These are phyloP conservation scores for Eremobia ochroleuca DNA, from an alignment of 2,888 invertebrate species.

Conservation along the genomic window DNA sequence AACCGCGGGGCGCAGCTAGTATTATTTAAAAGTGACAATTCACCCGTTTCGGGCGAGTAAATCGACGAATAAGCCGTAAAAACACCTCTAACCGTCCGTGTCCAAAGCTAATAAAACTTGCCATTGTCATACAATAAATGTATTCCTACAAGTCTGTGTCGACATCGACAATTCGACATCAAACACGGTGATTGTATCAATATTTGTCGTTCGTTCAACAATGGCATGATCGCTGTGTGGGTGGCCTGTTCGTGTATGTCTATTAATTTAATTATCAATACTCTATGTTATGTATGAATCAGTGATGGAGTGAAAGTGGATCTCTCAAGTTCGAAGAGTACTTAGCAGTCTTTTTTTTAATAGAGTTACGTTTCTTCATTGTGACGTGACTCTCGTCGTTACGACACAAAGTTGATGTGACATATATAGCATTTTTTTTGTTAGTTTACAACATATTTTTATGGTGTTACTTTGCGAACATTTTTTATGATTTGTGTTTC, in stretches of 20 bases:
- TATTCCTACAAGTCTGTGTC: slow-evolving; percentile 41
- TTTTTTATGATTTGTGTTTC: not conserved
- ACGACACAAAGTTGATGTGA: not conserved
- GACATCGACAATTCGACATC: slow-evolving; percentile 68
- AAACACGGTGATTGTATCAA: slow-evolving; percentile 83
- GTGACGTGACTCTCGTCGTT: not conserved
- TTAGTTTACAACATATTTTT: not conserved
- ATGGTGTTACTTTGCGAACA: not conserved
- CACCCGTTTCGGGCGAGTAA: not conserved
- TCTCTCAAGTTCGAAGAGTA: slow-evolving; percentile 9
- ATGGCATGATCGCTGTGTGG: slow-evolving; percentile 81
- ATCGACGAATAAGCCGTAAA: not conserved
- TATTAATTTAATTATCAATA: slow-evolving; percentile 87
- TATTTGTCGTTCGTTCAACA: slow-evolving; percentile 87
- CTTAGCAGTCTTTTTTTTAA: not conserved
- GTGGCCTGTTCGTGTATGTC: slow-evolving; percentile 80
- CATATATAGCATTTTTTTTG: not conserved
- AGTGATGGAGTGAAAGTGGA: slow-evolving; percentile 74
- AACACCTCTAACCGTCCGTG: not conserved
- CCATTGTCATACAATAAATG: slow-evolving; percentile 45
- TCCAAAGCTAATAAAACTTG: slow-evolving; percentile 23
- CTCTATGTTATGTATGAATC: slow-evolving; percentile 76
- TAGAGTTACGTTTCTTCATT: not conserved
- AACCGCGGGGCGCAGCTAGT: no score
- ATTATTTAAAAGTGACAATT: not conserved